Conservation (phyloP, 2,113 vertebrate species). For the Haliaeetus leucogaster region DNA sequence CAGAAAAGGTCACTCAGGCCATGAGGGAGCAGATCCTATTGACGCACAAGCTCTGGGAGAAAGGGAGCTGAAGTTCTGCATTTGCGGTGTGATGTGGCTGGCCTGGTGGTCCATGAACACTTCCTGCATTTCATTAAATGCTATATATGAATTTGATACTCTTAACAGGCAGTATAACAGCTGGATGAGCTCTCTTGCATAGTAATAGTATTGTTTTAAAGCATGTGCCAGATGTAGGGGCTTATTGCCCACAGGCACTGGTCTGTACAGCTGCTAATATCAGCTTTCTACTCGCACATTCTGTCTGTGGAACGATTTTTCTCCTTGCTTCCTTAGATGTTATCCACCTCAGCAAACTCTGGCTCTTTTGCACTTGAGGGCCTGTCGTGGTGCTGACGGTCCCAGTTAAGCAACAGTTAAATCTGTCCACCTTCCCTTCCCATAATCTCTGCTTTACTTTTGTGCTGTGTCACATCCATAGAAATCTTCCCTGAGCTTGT, state of each 20-base stretch:
- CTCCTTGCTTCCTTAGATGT: not conserved
- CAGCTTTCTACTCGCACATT: not conserved
- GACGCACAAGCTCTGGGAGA: not conserved
- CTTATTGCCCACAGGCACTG: slow-evolving; percentile 41
- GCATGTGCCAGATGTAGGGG: slow-evolving; percentile 38
- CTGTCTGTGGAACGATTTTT: not conserved
- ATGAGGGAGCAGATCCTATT: not conserved
- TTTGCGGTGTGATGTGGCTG: not conserved
- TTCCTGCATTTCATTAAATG: slow-evolving; percentile 34
- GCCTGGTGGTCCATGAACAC: slow-evolving; percentile 22
- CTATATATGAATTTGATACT: slow-evolving; percentile 41
- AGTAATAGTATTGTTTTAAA: slow-evolving; percentile 56
- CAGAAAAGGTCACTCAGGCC: not conserved
- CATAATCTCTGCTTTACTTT: not conserved
- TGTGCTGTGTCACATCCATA: not conserved
- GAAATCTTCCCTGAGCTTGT: not conserved
- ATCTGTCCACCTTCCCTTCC: not conserved
- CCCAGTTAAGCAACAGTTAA: not conserved
- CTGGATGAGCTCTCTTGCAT: slow-evolving; percentile 58
- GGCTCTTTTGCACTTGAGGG: not conserved
- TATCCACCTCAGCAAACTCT: not conserved
- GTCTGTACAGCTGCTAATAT: slow-evolving; percentile 56
- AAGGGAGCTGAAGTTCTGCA: not conserved
- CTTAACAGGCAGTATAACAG: slow-evolving; percentile 53
- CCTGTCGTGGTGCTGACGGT: not conserved